A percentile compares a stretch with the other conserved stretches of the same genome.
Conservation (phyloP, 2,888 invertebrate genomes). For the Caenorhabditis angaria region DNA sequence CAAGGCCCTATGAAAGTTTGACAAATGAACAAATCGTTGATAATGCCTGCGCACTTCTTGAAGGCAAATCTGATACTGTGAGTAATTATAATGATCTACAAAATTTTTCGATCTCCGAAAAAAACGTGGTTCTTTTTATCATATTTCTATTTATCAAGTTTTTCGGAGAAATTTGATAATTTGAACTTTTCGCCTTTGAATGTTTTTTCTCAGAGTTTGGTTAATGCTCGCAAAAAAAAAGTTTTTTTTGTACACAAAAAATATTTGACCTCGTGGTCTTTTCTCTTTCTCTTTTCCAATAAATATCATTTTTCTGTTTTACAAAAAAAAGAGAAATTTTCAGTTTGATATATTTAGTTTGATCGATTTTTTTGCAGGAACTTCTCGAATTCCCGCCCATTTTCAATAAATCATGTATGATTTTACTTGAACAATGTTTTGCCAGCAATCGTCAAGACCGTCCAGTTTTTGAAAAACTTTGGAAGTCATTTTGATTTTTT, state of each 20-base stretch:
- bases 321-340: background rate
- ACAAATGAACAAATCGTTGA: slow-evolving; percentile 84
- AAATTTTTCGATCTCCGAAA: no score
- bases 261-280: no score
- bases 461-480: slow-evolving; percentile 40
- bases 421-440: slow-evolving; percentile 39
- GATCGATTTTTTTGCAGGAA: slow-evolving; percentile 16
- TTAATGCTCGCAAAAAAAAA: no score
- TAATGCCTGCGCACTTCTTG: slow-evolving; percentile 76
- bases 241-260: no score
- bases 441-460: slow-evolving; percentile 35
- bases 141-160: no score
- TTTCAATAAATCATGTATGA: slow-evolving; percentile 22
- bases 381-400: slow-evolving; percentile 35
- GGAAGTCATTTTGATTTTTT: slow-evolving; percentile 11
- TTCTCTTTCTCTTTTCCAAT: no score
- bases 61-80: slow-evolving; percentile 45
- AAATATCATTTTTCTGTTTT: background rate
- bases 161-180: no score
- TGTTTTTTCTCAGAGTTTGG: no score
- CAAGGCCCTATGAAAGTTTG: slow-evolving; percentile 82
- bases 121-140: no score
- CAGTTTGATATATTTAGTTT: background rate
- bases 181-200: no score
- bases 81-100: no score